Percentiles rank a stretch among this genome's conserved stretches.
Evolutionary conservation across 2,888 invertebrate genomes (phyloP).

Genomic region (Pachycephus smyrnensis): DNA sequence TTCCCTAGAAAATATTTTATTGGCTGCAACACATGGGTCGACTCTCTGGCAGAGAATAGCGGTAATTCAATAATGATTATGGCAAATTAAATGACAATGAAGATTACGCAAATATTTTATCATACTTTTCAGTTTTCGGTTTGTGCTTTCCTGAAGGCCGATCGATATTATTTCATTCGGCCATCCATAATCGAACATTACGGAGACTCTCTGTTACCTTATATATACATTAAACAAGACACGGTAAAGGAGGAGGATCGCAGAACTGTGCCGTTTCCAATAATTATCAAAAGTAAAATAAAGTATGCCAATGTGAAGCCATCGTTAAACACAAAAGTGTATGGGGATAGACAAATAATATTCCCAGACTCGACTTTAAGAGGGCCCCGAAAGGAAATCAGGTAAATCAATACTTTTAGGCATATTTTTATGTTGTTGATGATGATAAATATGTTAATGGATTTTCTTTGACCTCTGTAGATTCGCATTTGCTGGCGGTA

Average conservation of each 20-base stretch:
- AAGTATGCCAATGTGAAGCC: constrained; percentile 57
- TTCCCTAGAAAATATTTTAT: constrained; percentile 52
- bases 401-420: constrained; percentile 39
- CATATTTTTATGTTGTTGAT: neutral
- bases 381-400: constrained; percentile 60
- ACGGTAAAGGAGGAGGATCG: constrained; percentile 18
- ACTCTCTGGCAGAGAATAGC: constrained; percentile 60
- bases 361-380: constrained; percentile 61
- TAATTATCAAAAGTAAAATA: constrained; percentile 60
- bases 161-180: constrained; percentile 47
- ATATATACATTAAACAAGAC: constrained; percentile 39
- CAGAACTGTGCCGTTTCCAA: constrained; percentile 50
- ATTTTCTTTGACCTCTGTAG: constrained; percentile 33
- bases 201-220: constrained; percentile 61
- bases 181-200: constrained; percentile 55
- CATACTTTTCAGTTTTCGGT: constrained; percentile 46
- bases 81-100: neutral
- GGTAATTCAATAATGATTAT: constrained; percentile 39
- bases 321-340: constrained; percentile 35
- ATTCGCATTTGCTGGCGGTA: constrained; percentile 63
- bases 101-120: neutral
- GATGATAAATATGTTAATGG: constrained; percentile 8
- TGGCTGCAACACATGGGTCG: constrained; percentile 53
- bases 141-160: constrained; percentile 58
- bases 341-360: constrained; percentile 53